Evolutionary conservation across 2,888 invertebrate genomes (phyloP).

Genomic region (Choreutis nemorana): DNA sequence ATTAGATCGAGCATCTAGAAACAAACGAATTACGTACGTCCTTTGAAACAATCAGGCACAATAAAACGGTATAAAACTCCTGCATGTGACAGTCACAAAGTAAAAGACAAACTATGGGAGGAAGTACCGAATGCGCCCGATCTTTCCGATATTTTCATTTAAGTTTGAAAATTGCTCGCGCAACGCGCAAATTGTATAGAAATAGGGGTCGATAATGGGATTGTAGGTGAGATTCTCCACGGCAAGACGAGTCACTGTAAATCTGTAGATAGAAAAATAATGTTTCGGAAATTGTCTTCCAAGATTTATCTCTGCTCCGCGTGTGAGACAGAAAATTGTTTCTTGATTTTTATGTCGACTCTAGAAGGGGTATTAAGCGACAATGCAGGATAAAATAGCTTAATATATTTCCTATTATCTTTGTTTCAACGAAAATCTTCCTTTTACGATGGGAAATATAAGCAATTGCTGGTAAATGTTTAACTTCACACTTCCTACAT

Average conservation of each 20-base stretch:
- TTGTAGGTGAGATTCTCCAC: conserved; percentile 59
- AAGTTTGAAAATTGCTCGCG: conserved; percentile 60
- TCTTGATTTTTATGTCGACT: conserved; percentile 31
- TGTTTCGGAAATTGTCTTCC: conserved; percentile 57
- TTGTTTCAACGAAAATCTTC: too few species aligned
- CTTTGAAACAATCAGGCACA: too few species aligned
- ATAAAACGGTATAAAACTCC: too few species aligned
- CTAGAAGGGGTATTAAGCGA: conserved; percentile 20
- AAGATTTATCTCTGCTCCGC: conserved; percentile 39
- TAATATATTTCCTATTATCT: too few species aligned
- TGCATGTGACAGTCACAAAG: too few species aligned
- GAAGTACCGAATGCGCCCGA: conserved; percentile 6
- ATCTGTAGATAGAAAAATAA: conserved; percentile 54
- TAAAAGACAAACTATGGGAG: conserved; percentile 2
- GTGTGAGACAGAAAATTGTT: conserved; percentile 40
- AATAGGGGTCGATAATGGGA: conserved; percentile 62
- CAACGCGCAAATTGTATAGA: conserved; percentile 56
- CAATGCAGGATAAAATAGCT: conserved; percentile 1
- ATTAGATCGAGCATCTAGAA: too few species aligned
- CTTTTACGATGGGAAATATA: too few species aligned
- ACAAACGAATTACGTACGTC: too few species aligned
- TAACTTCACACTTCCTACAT: conserved; percentile 32
- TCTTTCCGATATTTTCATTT: conserved; percentile 59
- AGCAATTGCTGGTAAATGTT: too few species aligned
- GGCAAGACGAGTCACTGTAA: conserved; percentile 48